Conservation (phyloP, 2,888 invertebrate species). For the Pachliopta kotzebuea region DNA sequence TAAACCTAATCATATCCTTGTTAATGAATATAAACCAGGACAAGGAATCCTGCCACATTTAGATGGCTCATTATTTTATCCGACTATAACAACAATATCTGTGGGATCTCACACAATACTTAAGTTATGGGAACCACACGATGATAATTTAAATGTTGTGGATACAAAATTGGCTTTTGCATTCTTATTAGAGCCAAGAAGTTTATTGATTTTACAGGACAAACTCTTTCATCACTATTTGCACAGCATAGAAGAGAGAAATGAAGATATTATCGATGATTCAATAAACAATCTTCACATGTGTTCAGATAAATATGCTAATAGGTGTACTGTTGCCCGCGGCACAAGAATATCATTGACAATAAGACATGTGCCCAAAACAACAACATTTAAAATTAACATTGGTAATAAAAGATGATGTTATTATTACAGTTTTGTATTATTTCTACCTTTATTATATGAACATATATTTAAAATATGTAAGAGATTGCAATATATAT, state of each 20-base stretch:
- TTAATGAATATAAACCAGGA: slow-evolving; percentile 96
- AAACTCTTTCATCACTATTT: slow-evolving; percentile 91
- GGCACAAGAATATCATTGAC: slow-evolving; percentile 92
- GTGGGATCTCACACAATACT: slow-evolving; percentile 95
- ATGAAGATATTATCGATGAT: slow-evolving; percentile 82
- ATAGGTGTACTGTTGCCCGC: slow-evolving; percentile 81
- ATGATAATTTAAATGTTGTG: slow-evolving; percentile 48
- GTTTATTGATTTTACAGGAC: slow-evolving; percentile 91
- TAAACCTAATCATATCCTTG: slow-evolving; percentile 94
- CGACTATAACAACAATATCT: slow-evolving; percentile 94
- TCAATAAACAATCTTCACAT: slow-evolving; percentile 83
- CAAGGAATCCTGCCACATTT: slow-evolving; percentile 99
- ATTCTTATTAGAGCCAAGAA: slow-evolving; percentile 91
- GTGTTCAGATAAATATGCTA: slow-evolving; percentile 78
- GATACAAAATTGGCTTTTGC: slow-evolving; percentile 80
- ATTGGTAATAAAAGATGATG: slow-evolving; percentile 70
- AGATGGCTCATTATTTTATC: slow-evolving; percentile 96
- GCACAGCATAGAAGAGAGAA: slow-evolving; percentile 90
- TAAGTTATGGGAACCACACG: slow-evolving; percentile 85
- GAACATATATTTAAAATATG: not conserved
- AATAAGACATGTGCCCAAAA: slow-evolving; percentile 95
- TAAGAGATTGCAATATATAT: not conserved
- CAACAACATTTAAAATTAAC: slow-evolving; percentile 86
- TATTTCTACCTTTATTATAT: not conserved
- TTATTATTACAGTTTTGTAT: not conserved